A percentile compares a stretch with the other conserved stretches of the same genome.
Conservation (phyloP, 2,797 vertebrate species). For the Gobionotothen gibberifrons region DNA sequence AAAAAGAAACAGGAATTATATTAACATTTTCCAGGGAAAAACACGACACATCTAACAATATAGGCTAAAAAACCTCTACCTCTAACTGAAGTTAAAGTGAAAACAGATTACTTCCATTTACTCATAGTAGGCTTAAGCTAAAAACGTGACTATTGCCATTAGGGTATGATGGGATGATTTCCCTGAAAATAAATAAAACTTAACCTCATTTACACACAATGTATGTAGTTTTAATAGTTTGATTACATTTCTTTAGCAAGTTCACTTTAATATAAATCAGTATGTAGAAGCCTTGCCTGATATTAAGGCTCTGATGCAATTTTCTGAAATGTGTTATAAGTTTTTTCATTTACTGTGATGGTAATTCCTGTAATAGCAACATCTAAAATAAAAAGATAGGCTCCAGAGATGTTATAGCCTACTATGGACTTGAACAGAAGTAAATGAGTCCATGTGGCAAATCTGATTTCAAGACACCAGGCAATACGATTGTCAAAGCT, state of each 20-base stretch:
- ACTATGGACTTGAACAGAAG: background rate
- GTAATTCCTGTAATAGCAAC: constrained; percentile 8
- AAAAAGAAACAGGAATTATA: no score
- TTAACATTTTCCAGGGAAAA: no score
- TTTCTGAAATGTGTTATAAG: background rate
- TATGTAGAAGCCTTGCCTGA: background rate
- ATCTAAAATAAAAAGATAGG: background rate
- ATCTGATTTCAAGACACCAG: constrained; percentile 5
- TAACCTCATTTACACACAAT: background rate
- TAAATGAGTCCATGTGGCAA: constrained; percentile 8
- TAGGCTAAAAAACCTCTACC: no score
- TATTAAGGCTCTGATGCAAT: constrained; percentile 12
- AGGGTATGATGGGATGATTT: no score
- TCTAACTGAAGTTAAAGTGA: no score
- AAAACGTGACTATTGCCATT: no score
- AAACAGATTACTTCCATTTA: no score
- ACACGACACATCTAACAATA: no score
- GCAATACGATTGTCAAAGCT: background rate
- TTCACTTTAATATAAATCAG: background rate
- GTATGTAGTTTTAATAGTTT: background rate
- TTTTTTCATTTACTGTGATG: constrained; percentile 10
- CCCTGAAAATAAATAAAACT: no score
- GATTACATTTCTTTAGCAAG: background rate
- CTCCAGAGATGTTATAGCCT: background rate
- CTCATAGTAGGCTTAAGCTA: no score